phyloP scores from a whole-genome alignment of 2,113 vertebrate species.

The Oncorhynchus masou region DNA sequence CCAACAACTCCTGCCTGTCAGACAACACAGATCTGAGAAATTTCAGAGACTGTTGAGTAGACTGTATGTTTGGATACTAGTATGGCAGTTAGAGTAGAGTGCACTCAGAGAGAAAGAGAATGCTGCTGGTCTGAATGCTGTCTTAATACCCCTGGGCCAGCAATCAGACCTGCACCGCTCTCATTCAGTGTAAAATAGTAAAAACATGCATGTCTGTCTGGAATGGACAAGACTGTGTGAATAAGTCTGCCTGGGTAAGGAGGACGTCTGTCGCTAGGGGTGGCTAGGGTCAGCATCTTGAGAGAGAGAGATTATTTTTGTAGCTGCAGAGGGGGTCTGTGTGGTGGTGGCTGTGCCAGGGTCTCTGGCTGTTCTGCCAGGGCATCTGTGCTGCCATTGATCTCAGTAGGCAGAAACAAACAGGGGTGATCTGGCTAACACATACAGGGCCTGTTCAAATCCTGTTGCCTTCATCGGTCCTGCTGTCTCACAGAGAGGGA shows the following conservation, averaged over 20 bases:
- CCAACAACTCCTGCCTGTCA: neutral
- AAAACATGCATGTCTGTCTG: no score
- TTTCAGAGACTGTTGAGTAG: neutral
- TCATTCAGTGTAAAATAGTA: no score
- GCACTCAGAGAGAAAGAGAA: neutral
- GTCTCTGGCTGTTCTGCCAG: neutral
- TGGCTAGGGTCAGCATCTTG: neutral
- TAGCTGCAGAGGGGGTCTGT: neutral
- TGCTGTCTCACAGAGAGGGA: neutral
- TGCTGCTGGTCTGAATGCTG: constrained; percentile 4
- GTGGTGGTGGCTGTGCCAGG: neutral
- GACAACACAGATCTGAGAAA: neutral
- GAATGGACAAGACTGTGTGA: neutral
- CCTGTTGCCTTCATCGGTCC: neutral
- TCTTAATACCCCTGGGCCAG: neutral
- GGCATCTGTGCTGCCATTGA: constrained; percentile 1
- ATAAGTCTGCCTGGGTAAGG: neutral
- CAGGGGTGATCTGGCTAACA: constrained; percentile 5
- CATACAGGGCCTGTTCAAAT: neutral
- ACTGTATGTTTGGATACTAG: neutral
- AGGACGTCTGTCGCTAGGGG: neutral
- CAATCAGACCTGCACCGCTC: neutral
- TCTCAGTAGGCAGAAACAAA: constrained; percentile 18
- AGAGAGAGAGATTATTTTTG: neutral
- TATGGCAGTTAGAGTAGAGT: neutral